Conservation (phyloP, 2,797 vertebrate species). For the Carapus acus region DNA sequence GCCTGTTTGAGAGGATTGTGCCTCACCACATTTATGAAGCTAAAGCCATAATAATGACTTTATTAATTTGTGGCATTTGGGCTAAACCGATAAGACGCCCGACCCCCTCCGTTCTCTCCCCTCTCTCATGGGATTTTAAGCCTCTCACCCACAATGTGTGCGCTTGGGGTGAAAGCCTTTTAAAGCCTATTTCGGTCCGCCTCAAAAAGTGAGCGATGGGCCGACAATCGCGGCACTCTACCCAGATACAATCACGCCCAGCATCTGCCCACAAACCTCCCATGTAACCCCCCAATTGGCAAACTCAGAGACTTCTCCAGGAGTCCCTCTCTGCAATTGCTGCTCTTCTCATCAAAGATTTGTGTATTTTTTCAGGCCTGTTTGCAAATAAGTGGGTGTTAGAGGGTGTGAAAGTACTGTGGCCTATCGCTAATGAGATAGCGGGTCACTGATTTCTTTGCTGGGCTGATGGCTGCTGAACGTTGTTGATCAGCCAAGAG, state of each 20-base stretch:
- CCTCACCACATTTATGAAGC: slow-evolving; percentile 51
- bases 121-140: slow-evolving; percentile 59
- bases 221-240: slow-evolving; percentile 39
- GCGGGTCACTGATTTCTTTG: slow-evolving; percentile 59
- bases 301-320: slow-evolving; percentile 4
- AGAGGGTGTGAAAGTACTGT: slow-evolving; percentile 5
- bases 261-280: slow-evolving; percentile 36
- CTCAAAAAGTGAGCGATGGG: slow-evolving; percentile 58
- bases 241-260: slow-evolving; percentile 45
- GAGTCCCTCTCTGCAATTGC: no score
- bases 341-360: no score
- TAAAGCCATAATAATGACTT: slow-evolving; percentile 63
- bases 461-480: slow-evolving; percentile 46
- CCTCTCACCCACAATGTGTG: slow-evolving; percentile 59
- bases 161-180: slow-evolving; percentile 61
- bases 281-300: slow-evolving; percentile 34
- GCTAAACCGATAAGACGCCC: slow-evolving; percentile 61
- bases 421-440: slow-evolving; percentile 30
- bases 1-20: slow-evolving; percentile 54
- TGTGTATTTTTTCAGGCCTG: no score
- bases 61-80: slow-evolving; percentile 63
- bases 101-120: no score
- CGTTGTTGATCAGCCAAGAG: slow-evolving; percentile 48
- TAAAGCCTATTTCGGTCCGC: slow-evolving; percentile 71
- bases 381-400: not conserved